phyloP scores from a whole-genome alignment of 1,140 invertebrate species.

The Tetramorium alpestre region DNA sequence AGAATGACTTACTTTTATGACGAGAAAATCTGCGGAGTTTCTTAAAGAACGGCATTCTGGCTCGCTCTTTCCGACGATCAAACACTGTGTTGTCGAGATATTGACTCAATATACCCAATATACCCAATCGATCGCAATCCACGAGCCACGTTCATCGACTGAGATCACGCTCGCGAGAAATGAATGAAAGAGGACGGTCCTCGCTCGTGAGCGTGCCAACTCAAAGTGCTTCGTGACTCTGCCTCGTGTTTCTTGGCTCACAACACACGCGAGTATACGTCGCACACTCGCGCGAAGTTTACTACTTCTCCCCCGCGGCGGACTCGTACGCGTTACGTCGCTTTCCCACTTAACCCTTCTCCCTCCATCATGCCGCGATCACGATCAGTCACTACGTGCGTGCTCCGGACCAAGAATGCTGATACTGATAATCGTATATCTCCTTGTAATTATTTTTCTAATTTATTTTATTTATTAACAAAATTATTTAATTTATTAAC shows the following conservation, averaged over 20 bases:
- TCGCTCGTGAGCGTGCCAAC: constrained; percentile 47
- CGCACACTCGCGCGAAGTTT: constrained; percentile 43
- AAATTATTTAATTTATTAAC: background rate
- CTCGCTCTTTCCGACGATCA: background rate
- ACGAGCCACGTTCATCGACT: constrained; percentile 14
- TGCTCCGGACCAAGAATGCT: background rate
- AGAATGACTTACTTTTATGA: constrained; percentile 80
- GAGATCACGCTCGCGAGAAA: background rate
- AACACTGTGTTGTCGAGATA: background rate
- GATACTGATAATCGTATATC: background rate
- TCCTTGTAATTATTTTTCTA: background rate
- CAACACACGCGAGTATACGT: constrained; percentile 9
- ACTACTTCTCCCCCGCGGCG: constrained; percentile 55
- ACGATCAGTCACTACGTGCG: constrained; percentile 15
- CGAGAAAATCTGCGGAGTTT: constrained; percentile 81
- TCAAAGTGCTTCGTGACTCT: constrained; percentile 46
- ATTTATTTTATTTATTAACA: background rate
- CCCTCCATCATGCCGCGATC: background rate
- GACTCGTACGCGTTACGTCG: constrained; percentile 52
- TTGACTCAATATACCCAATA: background rate
- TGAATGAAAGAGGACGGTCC: constrained; percentile 29
- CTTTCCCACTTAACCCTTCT: constrained; percentile 60
- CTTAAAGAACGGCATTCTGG: constrained; percentile 82
- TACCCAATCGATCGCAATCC: background rate
- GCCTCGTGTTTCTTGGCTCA: constrained; percentile 28